Base-by-base conservation (phyloP, 64 coral and sea anemone species). In the Platygyra sinensis region DNA sequence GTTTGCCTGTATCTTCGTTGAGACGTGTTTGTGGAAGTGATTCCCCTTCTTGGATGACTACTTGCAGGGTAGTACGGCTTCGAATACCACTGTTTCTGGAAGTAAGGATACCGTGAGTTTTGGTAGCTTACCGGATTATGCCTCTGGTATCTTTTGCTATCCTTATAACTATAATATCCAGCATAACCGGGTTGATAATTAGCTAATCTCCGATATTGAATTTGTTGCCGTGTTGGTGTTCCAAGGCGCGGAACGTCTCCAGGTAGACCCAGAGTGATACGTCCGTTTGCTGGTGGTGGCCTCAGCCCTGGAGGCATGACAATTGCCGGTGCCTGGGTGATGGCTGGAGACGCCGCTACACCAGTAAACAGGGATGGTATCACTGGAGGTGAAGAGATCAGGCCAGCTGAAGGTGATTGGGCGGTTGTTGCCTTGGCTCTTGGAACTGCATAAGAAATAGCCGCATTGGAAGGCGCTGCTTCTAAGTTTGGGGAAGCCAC, bases 291-390 rank as follows among this genome's bases (percentile, higher is more conserved):
- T 25, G 60, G 81, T 0, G 77, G 77, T 79, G 88, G 88, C 36
- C 10, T 72, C 8, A 81, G 19, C 33, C 88, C 88, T 13, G 88
- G 88, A 27, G 77, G 77, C 88, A 90, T 82, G 3, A 73, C 15
- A 18, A 90, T 72, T 7, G n/a, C 64, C 27, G 87, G 87, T 16
- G 81, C 19, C 62, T 85, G 19, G 12, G 55, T 74, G 31, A 65
- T 57, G 36, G n/a, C 30, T 38, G 88, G 78, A 4, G 50, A 38
- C 19, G 77, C 27, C 14, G 25, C 64, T 22, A 64, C 12, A 0
- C 18, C 77, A 24, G 76, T 28, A 16, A 62, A 38, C 30, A 77
- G 10, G 9, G 71, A 10, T 30, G 29, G 18, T 0, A 50, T 39
- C 0, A 39, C 12, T 17, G 63, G 29, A 90, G 51, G 62, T 25